phyloP scores from a whole-genome alignment of 2,797 vertebrate species.

The Eptatretus atami region DNA sequence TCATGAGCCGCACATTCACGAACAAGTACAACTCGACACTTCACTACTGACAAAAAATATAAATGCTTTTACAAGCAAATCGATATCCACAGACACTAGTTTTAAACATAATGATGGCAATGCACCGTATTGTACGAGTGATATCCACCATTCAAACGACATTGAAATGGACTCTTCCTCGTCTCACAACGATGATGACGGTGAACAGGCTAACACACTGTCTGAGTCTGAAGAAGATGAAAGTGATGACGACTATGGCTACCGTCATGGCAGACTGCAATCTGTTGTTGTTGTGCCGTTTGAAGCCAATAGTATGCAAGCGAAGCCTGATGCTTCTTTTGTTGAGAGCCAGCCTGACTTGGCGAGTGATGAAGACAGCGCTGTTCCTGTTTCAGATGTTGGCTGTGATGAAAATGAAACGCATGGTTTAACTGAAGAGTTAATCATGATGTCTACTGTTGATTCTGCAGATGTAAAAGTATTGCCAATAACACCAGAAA shows the following conservation, averaged over 20 bases:
- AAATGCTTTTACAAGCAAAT: too few relatives aligned
- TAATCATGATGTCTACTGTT: not conserved
- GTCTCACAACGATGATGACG: not conserved
- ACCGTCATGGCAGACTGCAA: not conserved
- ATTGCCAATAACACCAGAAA: too few relatives aligned
- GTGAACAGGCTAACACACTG: not conserved
- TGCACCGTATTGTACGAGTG: too few relatives aligned
- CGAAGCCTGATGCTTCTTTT: not conserved
- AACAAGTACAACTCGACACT: not conserved
- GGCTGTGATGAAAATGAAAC: not conserved
- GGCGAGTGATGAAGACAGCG: too few relatives aligned
- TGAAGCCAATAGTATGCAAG: not conserved
- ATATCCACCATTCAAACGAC: not conserved
- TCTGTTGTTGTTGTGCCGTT: slow-evolving; percentile 4
- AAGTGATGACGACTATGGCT: slow-evolving; percentile 3
- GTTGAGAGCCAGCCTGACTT: not conserved
- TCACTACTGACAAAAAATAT: too few relatives aligned
- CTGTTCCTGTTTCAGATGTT: not conserved
- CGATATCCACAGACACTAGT: too few relatives aligned
- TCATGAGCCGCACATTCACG: not conserved
- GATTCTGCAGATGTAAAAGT: not conserved
- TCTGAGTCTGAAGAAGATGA: slow-evolving; percentile 4
- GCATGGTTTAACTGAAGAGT: not conserved
- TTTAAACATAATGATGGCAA: too few relatives aligned
- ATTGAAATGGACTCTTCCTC: not conserved